These are phyloP conservation scores for Mythimna loreyi DNA, from an alignment of 2,888 invertebrate genomes.

Conservation along the genomic window DNA sequence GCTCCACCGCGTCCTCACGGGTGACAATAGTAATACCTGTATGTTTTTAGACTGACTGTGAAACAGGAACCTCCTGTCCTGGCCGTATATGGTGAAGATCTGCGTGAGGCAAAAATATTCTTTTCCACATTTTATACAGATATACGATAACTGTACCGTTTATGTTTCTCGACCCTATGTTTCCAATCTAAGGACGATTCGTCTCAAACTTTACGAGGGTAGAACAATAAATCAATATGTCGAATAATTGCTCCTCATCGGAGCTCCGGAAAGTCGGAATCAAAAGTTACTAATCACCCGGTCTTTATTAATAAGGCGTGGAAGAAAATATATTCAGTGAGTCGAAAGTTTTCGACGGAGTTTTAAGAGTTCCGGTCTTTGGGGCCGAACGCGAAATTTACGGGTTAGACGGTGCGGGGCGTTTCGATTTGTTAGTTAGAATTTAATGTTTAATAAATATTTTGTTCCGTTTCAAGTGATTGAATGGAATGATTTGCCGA, in stretches of 20 bases:
- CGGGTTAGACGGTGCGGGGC: conserved; percentile 60
- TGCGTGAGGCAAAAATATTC: too few relatives aligned
- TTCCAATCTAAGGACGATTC: conserved; percentile 63
- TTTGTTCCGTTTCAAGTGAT: conserved; percentile 55
- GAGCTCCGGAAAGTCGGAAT: conserved; percentile 80
- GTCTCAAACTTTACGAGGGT: conserved; percentile 78
- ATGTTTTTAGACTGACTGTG: too few relatives aligned
- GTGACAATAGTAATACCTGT: too few relatives aligned
- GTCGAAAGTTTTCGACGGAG: conserved; percentile 67
- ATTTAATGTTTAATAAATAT: conserved; percentile 60
- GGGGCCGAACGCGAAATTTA: conserved; percentile 61
- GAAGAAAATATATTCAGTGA: conserved; percentile 71
- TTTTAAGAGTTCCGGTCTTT: conserved; percentile 69
- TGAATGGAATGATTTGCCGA: conserved; percentile 40
- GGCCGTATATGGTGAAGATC: too few relatives aligned
- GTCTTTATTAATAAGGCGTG: conserved; percentile 84
- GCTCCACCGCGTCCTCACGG: too few relatives aligned
- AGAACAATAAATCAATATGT: conserved; percentile 90
- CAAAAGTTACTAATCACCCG: conserved; percentile 88
- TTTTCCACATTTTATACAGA: too few relatives aligned
- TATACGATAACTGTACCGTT: not conserved
- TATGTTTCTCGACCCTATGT: conserved; percentile 46
- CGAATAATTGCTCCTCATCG: conserved; percentile 88
- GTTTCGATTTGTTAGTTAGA: conserved; percentile 56
- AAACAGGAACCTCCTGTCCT: too few relatives aligned